Evolutionary conservation across 2,888 invertebrate genomes (phyloP), one percentile per base, ranked within the genome.

Genomic region (Caenorhabditis sp.): DNA sequence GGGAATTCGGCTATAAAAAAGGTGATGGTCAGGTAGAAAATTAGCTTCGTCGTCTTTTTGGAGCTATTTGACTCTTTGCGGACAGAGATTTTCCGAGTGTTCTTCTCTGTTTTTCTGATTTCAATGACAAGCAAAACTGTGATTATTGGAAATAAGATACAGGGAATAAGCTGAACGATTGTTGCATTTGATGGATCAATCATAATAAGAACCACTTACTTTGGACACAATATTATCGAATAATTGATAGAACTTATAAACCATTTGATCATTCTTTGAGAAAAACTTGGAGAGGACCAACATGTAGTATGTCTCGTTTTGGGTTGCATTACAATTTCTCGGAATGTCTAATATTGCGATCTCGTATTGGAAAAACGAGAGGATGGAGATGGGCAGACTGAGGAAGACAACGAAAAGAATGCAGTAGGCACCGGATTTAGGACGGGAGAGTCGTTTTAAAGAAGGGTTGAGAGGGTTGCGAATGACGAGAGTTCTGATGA

Each of bases 401-500:
- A 35, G 4, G 9, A 20, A 20, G 11, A 35, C 11, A 0, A 32
- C 32, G 8, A 58, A 1, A 1, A 56, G 20, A 3, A 50, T 8
- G 22, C 44, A 44, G 15, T 68, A 47, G 4, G 6, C 11, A 3
- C 44, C 32, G 5, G 68, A 44, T 24, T 47, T 56, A 20, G 58
- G 58, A 15, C 53, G 13, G 11, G 68, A 68, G 3, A 68, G 32
- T 20, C 58, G 8, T 9, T 15, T 6, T n/a, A 44, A 20, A 35
- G 24, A 47, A 1, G 68, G 56, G 47, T 47, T 15, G 0, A 68
- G 22, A 8, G 58, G 68, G 11, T 68, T 58, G 2, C 68, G 44
- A 32, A 68, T n/a, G 40, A 68, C 56, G 1, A 68, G 9, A 15
- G 44, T 56, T 44, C 68, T 56, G 22, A 68, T 68, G 20, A 68